Evolutionary conservation across 2,888 invertebrate genomes (phyloP).

Genomic region (Cerastoderma edule): DNA sequence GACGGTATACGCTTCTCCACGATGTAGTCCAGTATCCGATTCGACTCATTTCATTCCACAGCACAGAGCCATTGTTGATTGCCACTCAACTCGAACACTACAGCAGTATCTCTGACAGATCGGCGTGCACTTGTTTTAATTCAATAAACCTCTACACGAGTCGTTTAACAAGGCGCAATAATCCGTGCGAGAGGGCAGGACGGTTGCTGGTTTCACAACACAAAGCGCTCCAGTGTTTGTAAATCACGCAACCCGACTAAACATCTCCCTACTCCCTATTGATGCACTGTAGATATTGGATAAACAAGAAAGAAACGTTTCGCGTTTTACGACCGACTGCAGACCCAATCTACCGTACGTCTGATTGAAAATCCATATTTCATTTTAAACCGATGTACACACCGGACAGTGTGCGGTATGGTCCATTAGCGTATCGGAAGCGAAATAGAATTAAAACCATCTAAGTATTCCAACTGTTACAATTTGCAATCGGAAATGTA

Average conservation of each 20-base stretch:
- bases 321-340: constrained; percentile 34
- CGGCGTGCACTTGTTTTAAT: constrained; percentile 14
- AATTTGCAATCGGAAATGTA: too few relatives aligned
- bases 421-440: too few relatives aligned
- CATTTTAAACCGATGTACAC: constrained; percentile 4
- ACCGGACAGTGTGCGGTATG: too few relatives aligned
- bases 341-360: constrained; percentile 26
- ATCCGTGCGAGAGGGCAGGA: too few relatives aligned
- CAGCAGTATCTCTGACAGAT: not conserved
- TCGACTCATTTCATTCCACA: constrained; percentile 16
- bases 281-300: not conserved
- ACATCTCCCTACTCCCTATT: not conserved
- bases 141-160: constrained; percentile 7
- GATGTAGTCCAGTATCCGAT: too few relatives aligned
- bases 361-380: constrained; percentile 52
- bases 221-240: not conserved
- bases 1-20: too few relatives aligned
- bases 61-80: constrained; percentile 7
- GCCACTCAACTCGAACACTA: not conserved
- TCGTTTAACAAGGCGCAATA: constrained; percentile 4
- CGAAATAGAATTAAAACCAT: too few relatives aligned
- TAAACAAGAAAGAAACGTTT: constrained; percentile 24
- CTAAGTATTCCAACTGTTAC: too few relatives aligned
- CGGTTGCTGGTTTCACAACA: too few relatives aligned
- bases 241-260: not conserved